Percentiles rank a stretch among this genome's conserved stretches.
Evolutionary conservation across 2,888 invertebrate genomes (phyloP).

Genomic region (Caenorhabditis sulstoni): DNA sequence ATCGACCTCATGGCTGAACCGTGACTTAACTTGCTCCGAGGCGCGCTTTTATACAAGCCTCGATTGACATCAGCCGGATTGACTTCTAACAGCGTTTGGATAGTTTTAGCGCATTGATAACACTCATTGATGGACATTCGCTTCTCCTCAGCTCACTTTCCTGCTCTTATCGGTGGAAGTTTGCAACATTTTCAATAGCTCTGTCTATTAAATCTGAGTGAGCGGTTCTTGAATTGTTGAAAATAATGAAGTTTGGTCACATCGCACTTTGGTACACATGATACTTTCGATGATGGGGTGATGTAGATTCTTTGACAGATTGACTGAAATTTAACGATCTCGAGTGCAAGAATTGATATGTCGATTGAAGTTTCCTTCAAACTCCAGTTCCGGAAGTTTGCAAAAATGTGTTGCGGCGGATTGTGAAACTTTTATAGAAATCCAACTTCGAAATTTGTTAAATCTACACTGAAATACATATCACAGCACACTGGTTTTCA

Average conservation of each 20-base stretch:
- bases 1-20: conserved; percentile 57
- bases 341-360: neutral
- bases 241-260: conserved; percentile 46
- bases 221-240: conserved; percentile 32
- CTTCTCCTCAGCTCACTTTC: conserved; percentile 1
- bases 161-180: conserved; percentile 32
- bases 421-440: too few relatives aligned
- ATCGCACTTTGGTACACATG: conserved; percentile 48
- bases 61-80: conserved; percentile 45
- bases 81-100: conserved; percentile 19
- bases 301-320: conserved; percentile 17
- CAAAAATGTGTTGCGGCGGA: too few relatives aligned
- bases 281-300: conserved; percentile 45
- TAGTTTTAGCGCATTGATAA: conserved; percentile 53
- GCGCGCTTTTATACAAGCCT: conserved; percentile 30
- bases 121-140: conserved; percentile 38
- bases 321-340: neutral
- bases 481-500: conserved; percentile 32
- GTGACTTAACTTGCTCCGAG: conserved; percentile 14
- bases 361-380: too few relatives aligned
- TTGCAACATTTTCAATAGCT: conserved; percentile 51
- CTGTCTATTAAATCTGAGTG: conserved; percentile 53
- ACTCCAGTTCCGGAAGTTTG: too few relatives aligned
- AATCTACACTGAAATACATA: neutral
- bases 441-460: neutral